Evolutionary conservation across 1,140 invertebrate species (phyloP), one percentile per base, ranked within the genome.

Genomic region (Drosophila willistoni): DNA sequence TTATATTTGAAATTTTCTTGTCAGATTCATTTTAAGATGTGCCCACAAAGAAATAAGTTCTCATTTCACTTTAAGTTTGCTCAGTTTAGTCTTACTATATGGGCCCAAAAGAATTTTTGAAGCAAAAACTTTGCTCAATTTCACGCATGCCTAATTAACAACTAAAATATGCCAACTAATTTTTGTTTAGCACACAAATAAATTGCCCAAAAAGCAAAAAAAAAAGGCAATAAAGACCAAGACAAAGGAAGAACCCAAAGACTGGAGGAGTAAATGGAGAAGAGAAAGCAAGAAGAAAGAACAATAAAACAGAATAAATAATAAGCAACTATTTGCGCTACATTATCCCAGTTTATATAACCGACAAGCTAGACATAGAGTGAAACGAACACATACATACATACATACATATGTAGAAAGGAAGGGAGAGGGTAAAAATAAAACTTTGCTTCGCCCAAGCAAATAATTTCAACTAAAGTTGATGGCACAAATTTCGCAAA

Each of bases 251-350:
- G 4, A 67, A 79, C 59, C 68, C 36, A 51, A 41, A 59, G 41
- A 14, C 22, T 14, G 51, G 12, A 39, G 10, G 36, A 39, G 36
- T 29, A 29, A 29, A 13, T 12, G 7, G 7, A 7, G 36, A 29
- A 6, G 1, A 25, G 33, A 12, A 63, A 10, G 64, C 34, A 74
- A 10, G 36, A 0, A 33, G 33, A 10, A 59, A 7, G 67, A 44
- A 75, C 71, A 86, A 81, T 85, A 81, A 77, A 77, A 64, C 83
- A 65, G 83, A 78, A 86, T 86, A 86, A 86, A 86, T 86, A 86
- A 86, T 86, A 86, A 86, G 83, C 83, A 86, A 86, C 83, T 86
- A 86, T 86, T 86, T 86, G 83, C 84, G 83, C 83, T 86, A 86
- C 83, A 86, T 86, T 86, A 86, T 86, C 79, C 84, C 79, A 87